Conservation (phyloP, 2,113 vertebrate species). For the Laticauda laticaudata region DNA sequence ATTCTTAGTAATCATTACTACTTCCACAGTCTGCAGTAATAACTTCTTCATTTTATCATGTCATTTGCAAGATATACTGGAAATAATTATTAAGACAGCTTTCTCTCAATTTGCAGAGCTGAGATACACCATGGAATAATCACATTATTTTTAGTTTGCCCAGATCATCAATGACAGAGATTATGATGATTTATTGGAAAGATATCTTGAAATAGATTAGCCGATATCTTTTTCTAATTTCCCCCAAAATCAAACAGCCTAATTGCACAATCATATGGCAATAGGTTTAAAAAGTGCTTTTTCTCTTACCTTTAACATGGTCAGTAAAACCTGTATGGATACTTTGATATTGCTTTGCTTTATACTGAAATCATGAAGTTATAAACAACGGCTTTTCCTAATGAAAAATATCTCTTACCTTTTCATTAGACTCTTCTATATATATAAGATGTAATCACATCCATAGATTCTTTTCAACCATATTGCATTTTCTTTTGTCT, state of each 20-base stretch:
- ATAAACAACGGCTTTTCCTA: neutral
- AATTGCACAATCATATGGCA: neutral
- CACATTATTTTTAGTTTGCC: neutral
- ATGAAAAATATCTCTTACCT: neutral
- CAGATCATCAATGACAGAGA: neutral
- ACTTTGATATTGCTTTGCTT: neutral
- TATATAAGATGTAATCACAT: neutral
- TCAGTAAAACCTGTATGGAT: neutral
- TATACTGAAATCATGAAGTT: neutral
- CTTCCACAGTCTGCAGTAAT: neutral
- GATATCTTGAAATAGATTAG: neutral
- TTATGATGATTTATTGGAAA: neutral
- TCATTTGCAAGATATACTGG: neutral
- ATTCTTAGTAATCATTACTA: neutral
- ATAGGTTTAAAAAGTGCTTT: neutral
- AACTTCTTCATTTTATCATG: neutral
- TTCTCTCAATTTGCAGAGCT: neutral
- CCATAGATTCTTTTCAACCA: neutral
- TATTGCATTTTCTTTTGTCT: constrained; percentile 1
- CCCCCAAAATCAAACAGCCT: neutral
- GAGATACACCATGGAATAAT: neutral
- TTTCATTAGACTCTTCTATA: neutral
- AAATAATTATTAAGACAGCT: neutral
- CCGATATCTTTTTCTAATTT: neutral
- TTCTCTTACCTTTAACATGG: neutral